Evolutionary conservation across 2,888 invertebrate species (phyloP), one percentile per base, ranked within the genome.

Genomic region (Syrphus vitripennis): DNA sequence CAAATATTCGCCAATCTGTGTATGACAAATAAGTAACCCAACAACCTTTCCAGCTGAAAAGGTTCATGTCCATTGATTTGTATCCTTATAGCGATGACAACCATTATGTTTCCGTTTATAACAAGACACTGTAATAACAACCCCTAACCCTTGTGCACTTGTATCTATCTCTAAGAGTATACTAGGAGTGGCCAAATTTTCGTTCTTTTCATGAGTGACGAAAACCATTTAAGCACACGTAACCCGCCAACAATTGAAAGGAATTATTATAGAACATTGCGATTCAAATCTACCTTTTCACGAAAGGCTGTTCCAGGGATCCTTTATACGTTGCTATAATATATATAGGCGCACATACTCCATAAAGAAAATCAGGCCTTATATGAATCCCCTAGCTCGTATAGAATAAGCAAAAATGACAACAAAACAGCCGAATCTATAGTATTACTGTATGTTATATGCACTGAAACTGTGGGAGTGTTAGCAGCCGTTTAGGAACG

Each of bases 141-240:
- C 53, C 12, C 40, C 53, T n/a, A n/a, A n/a, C n/a, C n/a, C n/a
- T n/a, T n/a, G n/a, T n/a, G n/a, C n/a, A n/a, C n/a, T n/a, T n/a
- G n/a, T n/a, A n/a, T n/a, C n/a, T n/a, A n/a, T n/a, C n/a, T n/a
- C n/a, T n/a, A n/a, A n/a, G n/a, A n/a, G n/a, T n/a, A n/a, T n/a
- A n/a, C 70, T 14, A 48, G 9, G 42, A 83, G 79, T 84, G 71
- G 71, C 72, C 72, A 76, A 81, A 84, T 77, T 72, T 77, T 72
- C 55, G 77, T 77, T 76, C 61, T 55, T 72, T 81, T 55, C 74
- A 71, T 72, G n/a, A n/a, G 69, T 72, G 81, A 77, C 67, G 77
- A 81, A 81, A 84, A 81, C 72, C 81, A 61, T 81, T 84, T 84
- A 77, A 77, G 84, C 76, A 69, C 76, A 84, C 72, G 61, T 81